Conservation (phyloP, 2,888 invertebrate genomes). For the Branchellion lobata region DNA sequence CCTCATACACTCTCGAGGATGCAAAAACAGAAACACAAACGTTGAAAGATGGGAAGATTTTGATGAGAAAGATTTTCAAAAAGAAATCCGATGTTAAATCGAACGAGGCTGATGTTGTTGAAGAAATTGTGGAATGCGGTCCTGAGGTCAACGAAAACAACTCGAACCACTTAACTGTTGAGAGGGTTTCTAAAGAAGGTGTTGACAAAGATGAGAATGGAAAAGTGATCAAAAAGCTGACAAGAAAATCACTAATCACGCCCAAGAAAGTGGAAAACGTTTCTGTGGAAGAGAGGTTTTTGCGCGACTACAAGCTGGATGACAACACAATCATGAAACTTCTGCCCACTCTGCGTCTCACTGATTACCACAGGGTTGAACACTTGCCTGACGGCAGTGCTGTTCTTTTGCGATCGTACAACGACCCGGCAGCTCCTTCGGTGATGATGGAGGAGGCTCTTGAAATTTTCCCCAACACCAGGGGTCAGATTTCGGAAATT, state of each 20-base stretch:
- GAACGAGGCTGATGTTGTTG: conserved; percentile 18
- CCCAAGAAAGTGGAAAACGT: not conserved
- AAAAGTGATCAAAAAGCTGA: not conserved
- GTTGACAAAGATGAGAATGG: not conserved
- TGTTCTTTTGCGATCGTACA: not conserved
- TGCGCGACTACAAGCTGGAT: not conserved
- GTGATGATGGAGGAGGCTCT: not conserved
- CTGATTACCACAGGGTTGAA: conserved; percentile 1
- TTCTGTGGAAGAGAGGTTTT: not conserved
- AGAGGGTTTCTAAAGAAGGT: not conserved
- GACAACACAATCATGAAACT: not conserved
- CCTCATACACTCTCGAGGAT: conserved; percentile 21
- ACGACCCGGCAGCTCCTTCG: not conserved
- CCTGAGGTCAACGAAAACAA: not conserved
- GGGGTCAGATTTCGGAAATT: not conserved
- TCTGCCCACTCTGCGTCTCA: not conserved
- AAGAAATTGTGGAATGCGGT: conserved; percentile 25
- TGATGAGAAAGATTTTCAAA: conserved; percentile 18
- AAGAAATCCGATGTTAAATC: conserved; percentile 10
- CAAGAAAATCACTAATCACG: not conserved
- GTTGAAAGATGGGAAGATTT: conserved; percentile 12
- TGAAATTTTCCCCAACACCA: not conserved
- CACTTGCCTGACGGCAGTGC: not conserved
- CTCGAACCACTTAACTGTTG: not conserved
- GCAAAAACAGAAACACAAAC: not conserved